Evolutionary conservation across 2,797 vertebrate species (phyloP), one percentile per base, ranked within the genome.

Genomic region (Pipistrellus pipistrellus): DNA sequence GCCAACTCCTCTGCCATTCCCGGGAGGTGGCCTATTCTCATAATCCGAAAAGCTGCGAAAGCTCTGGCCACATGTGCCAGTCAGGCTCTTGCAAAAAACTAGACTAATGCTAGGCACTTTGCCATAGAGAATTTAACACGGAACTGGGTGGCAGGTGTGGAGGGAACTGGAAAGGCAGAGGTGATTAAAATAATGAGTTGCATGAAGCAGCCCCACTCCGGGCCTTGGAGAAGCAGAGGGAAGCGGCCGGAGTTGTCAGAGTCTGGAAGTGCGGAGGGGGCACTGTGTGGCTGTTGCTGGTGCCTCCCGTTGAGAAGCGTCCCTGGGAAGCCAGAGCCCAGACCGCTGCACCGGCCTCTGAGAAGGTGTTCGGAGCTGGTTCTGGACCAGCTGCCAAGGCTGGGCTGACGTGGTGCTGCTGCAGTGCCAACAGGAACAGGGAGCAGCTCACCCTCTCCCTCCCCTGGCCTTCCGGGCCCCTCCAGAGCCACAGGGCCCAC

Each of bases 1-100:
- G 20, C 76, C 51, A 15, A 30, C 1, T 6, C 3, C 59, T 46
- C 55, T 13, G 18, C 8, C 0, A 0, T 72, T 35, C 53, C 53
- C 20, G 4, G 62, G 62, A 7, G 4, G 71, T 12, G 44, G 21
- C 27, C 38, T 35, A 13, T 21, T 30, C 9, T 48, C 18, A 3
- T 14, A 5, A 27, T 30, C 44, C 21, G 14, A 55, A 64, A 77
- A 7, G 35, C 35, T 25, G 25, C 71, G 25, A 1, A 53, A 12
- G 35, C 35, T 38, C 35, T 55, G 71, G 62, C 59, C n/a, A 0
- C 8, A 0, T 38, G 68, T 59, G 46, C 57, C 21, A 0, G 30
- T 78, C 18, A 15, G 55, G 55, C 6, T 13, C 62, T 20, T 27
- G 41, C 17, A 18, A 51, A 62, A 53, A 53, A 38, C 53, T 35